Conservation (phyloP, 2,113 vertebrate species). For the Hyla sarda region DNA sequence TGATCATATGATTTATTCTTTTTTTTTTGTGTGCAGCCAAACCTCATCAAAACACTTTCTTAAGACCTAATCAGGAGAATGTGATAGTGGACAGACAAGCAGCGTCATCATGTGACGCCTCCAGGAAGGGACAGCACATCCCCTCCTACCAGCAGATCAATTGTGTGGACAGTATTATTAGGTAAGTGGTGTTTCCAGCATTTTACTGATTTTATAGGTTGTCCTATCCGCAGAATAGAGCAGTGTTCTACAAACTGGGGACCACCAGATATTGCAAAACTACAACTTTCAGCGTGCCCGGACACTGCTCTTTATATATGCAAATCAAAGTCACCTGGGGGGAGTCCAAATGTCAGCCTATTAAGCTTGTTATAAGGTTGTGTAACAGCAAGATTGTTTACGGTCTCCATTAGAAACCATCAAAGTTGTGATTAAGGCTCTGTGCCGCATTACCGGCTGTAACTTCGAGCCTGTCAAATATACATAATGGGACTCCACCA, state of each 20-base stretch:
- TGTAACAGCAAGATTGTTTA: too few species aligned
- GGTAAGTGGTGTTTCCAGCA: constrained; percentile 68
- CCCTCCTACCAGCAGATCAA: constrained; percentile 92
- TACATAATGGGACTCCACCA: too few species aligned
- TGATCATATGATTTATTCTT: neutral
- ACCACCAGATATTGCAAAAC: too few species aligned
- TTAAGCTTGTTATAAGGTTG: too few species aligned
- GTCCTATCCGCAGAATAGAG: neutral
- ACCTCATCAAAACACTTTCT: constrained; percentile 56
- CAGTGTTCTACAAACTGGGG: too few species aligned
- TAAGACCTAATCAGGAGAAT: constrained; percentile 62
- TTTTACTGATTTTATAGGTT: neutral
- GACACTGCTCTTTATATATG: too few species aligned
- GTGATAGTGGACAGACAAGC: constrained; percentile 62
- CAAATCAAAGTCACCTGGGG: too few species aligned
- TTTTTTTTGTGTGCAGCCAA: constrained; percentile 62
- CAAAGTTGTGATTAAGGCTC: neutral
- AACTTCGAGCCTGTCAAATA: neutral
- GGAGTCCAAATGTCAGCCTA: too few species aligned
- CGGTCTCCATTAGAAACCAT: too few species aligned
- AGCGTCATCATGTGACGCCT: constrained; percentile 62
- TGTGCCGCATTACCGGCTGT: neutral
- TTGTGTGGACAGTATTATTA: constrained; percentile 87
- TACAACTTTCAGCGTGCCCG: too few species aligned
- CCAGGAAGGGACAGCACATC: constrained; percentile 70